These are phyloP conservation scores for Cryptotis parvus DNA, from an alignment of 2,113 vertebrate species.

Conservation along the genomic window DNA sequence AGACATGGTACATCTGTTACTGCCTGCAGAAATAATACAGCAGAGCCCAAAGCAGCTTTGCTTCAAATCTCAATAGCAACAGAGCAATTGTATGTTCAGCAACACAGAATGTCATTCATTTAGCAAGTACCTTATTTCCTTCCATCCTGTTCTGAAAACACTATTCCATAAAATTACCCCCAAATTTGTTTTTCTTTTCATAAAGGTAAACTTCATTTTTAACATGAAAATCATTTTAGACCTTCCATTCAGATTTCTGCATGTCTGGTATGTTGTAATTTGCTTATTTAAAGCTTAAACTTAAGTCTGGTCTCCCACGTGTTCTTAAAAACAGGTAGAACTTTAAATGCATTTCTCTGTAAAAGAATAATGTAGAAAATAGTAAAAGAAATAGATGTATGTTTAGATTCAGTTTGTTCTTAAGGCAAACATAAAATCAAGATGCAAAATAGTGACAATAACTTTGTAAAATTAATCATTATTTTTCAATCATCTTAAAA, in stretches of 20 bases:
- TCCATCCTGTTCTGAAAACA: not conserved
- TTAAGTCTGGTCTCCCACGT: not conserved
- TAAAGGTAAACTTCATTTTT: not conserved
- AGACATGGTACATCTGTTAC: not conserved
- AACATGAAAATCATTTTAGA: not conserved
- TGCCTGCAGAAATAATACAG: not conserved
- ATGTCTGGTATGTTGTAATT: not conserved
- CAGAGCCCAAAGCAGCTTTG: not conserved
- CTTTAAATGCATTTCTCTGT: not conserved
- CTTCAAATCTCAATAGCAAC: not conserved
- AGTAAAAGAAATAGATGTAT: no score
- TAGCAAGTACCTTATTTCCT: constrained; percentile 3
- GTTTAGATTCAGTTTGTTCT: no score
- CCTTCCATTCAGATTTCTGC: not conserved
- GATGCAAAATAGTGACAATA: not conserved
- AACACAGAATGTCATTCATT: not conserved
- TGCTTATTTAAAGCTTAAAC: constrained; percentile 1
- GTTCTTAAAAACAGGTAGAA: not conserved
- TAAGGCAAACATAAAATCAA: no score
- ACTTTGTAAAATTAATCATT: not conserved
- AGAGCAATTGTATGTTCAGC: not conserved
- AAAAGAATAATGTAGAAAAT: not conserved
- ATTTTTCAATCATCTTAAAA: constrained; percentile 6
- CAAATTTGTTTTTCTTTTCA: not conserved
- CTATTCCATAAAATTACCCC: not conserved